Percentiles rank a stretch among this genome's conserved stretches.
Evolutionary conservation across 2,888 invertebrate species (phyloP).

Genomic region (Mycalesis mineus): DNA sequence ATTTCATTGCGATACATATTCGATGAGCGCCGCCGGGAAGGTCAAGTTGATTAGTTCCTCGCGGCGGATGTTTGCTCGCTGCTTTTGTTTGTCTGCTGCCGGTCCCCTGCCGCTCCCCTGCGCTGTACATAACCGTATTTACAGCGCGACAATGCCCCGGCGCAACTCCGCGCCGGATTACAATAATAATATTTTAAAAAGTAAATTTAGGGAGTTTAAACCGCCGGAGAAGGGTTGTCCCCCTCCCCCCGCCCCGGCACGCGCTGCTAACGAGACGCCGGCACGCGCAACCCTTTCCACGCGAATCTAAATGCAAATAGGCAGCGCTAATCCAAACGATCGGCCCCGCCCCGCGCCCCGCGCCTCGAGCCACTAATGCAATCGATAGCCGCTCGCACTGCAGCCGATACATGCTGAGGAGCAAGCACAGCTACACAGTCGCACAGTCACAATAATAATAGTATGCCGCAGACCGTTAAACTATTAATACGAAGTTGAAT

Average conservation of each 20-base stretch:
- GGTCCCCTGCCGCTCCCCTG: neutral
- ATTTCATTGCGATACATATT: neutral
- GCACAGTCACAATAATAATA: too few species aligned
- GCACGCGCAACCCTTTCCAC: constrained; percentile 43
- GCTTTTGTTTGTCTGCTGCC: too few species aligned
- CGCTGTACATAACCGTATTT: constrained; percentile 2
- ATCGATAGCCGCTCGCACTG: neutral
- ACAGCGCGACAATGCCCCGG: constrained; percentile 8
- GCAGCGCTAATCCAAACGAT: constrained; percentile 51
- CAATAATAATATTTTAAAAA: constrained; percentile 32
- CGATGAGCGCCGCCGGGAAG: too few species aligned
- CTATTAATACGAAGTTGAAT: too few species aligned
- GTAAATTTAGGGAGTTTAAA: constrained; percentile 32
- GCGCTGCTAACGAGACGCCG: constrained; percentile 41
- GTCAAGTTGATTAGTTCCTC: neutral
- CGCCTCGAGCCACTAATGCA: too few species aligned
- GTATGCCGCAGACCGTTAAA: too few species aligned
- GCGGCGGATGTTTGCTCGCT: neutral
- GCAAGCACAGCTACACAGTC: too few species aligned
- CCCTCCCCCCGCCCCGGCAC: neutral
- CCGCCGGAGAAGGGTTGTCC: constrained; percentile 18
- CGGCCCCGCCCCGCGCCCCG: constrained; percentile 26
- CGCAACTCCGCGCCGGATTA: constrained; percentile 12
- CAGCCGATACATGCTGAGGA: constrained; percentile 1
- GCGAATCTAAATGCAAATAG: constrained; percentile 65